These are phyloP conservation scores for Sciurus niger DNA, from an alignment of 2,113 vertebrate species.

Conservation along the genomic window DNA sequence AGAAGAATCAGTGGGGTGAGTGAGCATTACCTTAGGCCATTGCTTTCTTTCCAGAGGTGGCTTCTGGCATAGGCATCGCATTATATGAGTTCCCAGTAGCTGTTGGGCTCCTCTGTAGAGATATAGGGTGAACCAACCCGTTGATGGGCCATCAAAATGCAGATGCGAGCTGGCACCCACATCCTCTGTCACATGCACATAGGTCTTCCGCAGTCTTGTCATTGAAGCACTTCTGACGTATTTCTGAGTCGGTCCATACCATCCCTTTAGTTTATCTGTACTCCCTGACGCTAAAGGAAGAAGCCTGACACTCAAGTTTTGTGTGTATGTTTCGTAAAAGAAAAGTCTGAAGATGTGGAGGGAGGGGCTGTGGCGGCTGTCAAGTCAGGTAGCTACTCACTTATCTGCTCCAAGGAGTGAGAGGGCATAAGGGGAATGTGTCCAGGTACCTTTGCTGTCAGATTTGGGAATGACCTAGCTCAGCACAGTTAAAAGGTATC, in stretches of 20 bases:
- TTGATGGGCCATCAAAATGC: neutral
- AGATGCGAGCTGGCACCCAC: neutral
- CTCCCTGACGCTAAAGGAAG: neutral
- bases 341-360: neutral
- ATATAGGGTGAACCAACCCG: neutral
- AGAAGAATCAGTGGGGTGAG: neutral
- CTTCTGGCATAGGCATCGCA: neutral
- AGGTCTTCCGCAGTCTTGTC: neutral
- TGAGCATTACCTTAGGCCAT: neutral
- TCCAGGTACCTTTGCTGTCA: neutral
- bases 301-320: neutral
- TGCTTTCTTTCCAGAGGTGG: neutral
- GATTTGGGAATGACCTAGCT: neutral
- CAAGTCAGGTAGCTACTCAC: neutral
- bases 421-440: rapidly evolving
- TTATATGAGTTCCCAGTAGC: neutral
- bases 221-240: neutral
- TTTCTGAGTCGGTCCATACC: neutral
- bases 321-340: neutral
- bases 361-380: neutral
- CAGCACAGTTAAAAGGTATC: neutral
- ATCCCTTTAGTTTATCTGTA: neutral
- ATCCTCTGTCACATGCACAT: neutral
- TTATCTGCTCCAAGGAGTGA: neutral
- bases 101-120: neutral